These are phyloP conservation scores for Andrena bucephala DNA, from an alignment of 2,888 invertebrate genomes.

Conservation along the genomic window DNA sequence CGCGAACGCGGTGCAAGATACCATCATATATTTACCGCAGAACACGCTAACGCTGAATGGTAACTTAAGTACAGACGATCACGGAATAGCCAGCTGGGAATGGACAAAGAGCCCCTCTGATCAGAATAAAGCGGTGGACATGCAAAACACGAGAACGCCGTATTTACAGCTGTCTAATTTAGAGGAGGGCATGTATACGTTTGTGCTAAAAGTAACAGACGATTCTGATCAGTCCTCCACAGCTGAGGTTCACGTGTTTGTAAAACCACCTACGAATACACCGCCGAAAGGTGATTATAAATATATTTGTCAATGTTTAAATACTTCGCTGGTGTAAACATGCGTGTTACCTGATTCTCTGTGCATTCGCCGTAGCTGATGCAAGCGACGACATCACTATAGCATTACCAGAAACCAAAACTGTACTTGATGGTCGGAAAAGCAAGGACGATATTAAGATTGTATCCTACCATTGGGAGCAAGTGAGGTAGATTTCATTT, in stretches of 20 bases:
- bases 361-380: slow-evolving; percentile 84
- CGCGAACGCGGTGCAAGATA: slow-evolving; percentile 96
- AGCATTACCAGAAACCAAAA: slow-evolving; percentile 93
- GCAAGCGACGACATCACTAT: slow-evolving; percentile 88
- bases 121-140: slow-evolving; percentile 96
- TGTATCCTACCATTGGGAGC: slow-evolving; percentile 93
- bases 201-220: slow-evolving; percentile 96
- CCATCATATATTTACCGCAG: slow-evolving; percentile 95
- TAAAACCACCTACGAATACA: slow-evolving; percentile 94
- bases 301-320: neutral
- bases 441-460: slow-evolving; percentile 95
- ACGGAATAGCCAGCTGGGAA: slow-evolving; percentile 96
- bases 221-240: slow-evolving; percentile 94
- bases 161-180: slow-evolving; percentile 95
- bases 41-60: slow-evolving; percentile 94
- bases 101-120: slow-evolving; percentile 97
- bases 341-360: slow-evolving; percentile 19
- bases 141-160: slow-evolving; percentile 97
- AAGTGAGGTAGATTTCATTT: slow-evolving; percentile 86
- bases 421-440: slow-evolving; percentile 91
- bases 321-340: neutral
- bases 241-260: slow-evolving; percentile 96
- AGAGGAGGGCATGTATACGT: slow-evolving; percentile 97
- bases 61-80: slow-evolving; percentile 96
- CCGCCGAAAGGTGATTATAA: slow-evolving; percentile 89